These are phyloP conservation scores for Hyposoter dolosus DNA, from an alignment of 2,888 invertebrate genomes.

Conservation along the genomic window DNA sequence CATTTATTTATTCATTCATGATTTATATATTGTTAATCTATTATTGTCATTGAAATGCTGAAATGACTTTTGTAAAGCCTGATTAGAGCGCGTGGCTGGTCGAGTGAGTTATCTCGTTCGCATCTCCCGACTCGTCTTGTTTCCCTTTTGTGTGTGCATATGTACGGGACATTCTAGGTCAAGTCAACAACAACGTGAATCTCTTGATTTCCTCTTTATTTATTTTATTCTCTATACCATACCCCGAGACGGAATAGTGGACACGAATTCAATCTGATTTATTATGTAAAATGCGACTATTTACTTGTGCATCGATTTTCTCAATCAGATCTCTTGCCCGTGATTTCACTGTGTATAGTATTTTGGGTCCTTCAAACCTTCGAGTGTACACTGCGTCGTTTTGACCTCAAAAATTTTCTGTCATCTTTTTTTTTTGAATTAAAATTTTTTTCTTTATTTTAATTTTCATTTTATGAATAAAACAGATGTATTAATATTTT, in stretches of 20 bases:
- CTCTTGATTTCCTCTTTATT: background rate
- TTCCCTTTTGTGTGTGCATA: background rate
- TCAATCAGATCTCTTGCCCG: background rate
- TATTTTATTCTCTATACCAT: background rate
- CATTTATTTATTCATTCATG: background rate
- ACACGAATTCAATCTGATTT: background rate
- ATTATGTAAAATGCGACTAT: background rate
- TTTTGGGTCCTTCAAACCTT: too few species aligned
- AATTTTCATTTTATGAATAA: too few species aligned
- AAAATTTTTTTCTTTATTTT: too few species aligned
- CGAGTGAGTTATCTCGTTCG: conserved; percentile 54
- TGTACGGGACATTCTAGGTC: conserved; percentile 28
- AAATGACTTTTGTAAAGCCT: conserved; percentile 51
- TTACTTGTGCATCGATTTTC: background rate
- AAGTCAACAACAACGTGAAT: background rate
- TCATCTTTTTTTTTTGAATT: too few species aligned
- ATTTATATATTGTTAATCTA: background rate
- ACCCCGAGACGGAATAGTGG: background rate
- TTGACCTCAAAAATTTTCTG: too few species aligned
- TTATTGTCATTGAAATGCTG: conserved; percentile 30
- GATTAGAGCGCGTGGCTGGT: conserved; percentile 56
- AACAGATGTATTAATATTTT: too few species aligned
- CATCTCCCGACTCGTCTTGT: conserved; percentile 54
- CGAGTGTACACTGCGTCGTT: too few species aligned
- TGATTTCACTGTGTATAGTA: background rate